Base-by-base conservation (phyloP, 1,140 invertebrate genomes). In the Microplitis demolitor region DNA sequence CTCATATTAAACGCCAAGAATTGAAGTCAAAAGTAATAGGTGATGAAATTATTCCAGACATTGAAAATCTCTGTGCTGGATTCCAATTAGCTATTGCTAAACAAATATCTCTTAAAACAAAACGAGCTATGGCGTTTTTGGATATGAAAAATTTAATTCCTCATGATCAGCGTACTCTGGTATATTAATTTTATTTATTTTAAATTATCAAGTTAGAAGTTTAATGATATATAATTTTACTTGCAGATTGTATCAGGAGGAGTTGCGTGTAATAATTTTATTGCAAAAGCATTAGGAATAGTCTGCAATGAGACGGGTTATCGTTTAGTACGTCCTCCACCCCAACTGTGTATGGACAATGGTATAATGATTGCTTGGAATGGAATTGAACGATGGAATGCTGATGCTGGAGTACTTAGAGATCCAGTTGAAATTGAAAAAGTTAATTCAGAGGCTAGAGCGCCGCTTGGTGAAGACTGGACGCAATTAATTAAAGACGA, bases 301-400 rank as follows among this genome's bases (percentile, higher is more conserved):
- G 78, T 98, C 58, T 94, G 94, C 80, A 74, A 88, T 4, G 86
- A 92, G 72, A 89, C 90, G 76, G 88, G 88, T 33, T 96, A 92
- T 78, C 88, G 88, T 77, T 89, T 93, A 16, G 89, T 90, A 56
- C 89, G 92, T 75, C 96, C 97, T 16, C 94, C 95, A 13, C 90
- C 93, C n/a, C 89, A 91, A 80, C 89, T 98, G 0, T 99, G 98
- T 82, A 97, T 95, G 3, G 98, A 99, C 84, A 99, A 99, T 91
- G 98, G 97, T 16, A 89, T 98, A n/a, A 99, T 99, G 98, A 97
- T 99, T 76, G 98, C 98, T 24, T 99, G 98, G 98, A 98, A 98
- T 90, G 97, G 96, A 6, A 87, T 97, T 45, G 97, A 98, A 87
- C 93, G 92, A 66, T 90, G 87, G 80, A 82, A 76, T 24, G 72